Evolutionary conservation across 2,797 vertebrate species (phyloP).

Genomic region (Chelmon rostratus): DNA sequence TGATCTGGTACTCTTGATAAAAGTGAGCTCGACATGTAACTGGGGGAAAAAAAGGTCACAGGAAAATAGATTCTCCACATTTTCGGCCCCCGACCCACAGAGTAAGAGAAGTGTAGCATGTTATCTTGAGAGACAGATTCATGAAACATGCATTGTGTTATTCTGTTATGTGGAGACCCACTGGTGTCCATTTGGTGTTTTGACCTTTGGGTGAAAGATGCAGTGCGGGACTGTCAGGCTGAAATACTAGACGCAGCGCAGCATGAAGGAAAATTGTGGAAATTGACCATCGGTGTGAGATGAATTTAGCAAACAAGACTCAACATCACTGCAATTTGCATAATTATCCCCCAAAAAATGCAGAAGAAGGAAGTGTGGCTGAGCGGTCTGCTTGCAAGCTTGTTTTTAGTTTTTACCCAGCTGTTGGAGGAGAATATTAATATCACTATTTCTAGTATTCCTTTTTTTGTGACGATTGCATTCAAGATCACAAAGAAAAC

Average conservation of each 20-base stretch:
- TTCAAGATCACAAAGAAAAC: background rate
- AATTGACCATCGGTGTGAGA: background rate
- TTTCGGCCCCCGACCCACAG: background rate
- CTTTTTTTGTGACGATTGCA: background rate
- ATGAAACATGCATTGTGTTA: slow-evolving; percentile 1
- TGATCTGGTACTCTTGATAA: slow-evolving; percentile 15
- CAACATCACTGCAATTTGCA: background rate
- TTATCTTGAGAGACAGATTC: background rate
- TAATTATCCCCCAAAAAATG: background rate
- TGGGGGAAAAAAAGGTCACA: background rate
- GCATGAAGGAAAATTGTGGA: background rate
- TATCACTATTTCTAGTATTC: background rate
- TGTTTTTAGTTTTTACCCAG: background rate
- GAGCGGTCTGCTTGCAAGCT: background rate
- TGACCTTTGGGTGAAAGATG: slow-evolving; percentile 5
- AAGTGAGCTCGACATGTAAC: background rate
- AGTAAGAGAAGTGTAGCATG: background rate
- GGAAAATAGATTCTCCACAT: background rate
- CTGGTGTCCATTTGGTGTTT: background rate
- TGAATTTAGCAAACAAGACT: background rate
- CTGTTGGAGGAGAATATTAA: background rate
- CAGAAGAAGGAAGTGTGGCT: background rate
- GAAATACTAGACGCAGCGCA: background rate
- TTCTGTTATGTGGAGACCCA: background rate
- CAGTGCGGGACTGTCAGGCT: background rate